Conservation (phyloP, 2,888 invertebrate species). For the Acrobasis consociella region DNA sequence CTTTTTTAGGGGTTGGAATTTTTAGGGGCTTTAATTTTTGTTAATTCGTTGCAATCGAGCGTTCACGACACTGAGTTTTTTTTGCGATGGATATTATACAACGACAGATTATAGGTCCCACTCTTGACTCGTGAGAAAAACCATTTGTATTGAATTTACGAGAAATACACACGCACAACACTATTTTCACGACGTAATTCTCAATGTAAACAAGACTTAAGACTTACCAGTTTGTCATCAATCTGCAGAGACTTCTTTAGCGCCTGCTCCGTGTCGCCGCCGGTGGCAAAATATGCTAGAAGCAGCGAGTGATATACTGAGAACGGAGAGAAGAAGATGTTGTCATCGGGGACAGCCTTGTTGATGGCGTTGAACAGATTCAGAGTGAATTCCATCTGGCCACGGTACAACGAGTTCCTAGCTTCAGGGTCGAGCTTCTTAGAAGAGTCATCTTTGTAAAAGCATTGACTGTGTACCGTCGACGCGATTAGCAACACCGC, state of each 20-base stretch:
- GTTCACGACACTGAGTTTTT: no score
- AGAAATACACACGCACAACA: background rate
- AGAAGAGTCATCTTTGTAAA: slow-evolving; percentile 68
- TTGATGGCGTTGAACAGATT: slow-evolving; percentile 87
- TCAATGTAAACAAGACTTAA: slow-evolving; percentile 35
- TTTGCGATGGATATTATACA: no score
- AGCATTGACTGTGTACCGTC: slow-evolving; percentile 66
- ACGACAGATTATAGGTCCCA: no score
- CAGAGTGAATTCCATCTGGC: slow-evolving; percentile 87
- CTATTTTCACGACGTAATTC: background rate
- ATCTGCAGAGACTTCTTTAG: slow-evolving; percentile 85
- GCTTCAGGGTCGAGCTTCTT: slow-evolving; percentile 72
- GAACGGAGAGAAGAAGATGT: slow-evolving; percentile 94
- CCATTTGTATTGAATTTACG: background rate
- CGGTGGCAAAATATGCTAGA: slow-evolving; percentile 90
- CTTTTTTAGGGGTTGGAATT: no score
- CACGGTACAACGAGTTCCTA: slow-evolving; percentile 59
- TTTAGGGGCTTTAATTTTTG: no score
- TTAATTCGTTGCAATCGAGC: no score
- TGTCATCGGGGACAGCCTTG: slow-evolving; percentile 85
- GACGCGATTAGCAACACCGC: slow-evolving; percentile 49
- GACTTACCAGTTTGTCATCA: slow-evolving; percentile 78
- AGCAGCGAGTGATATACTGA: slow-evolving; percentile 91
- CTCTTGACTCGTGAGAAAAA: background rate
- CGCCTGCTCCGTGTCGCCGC: slow-evolving; percentile 86